Evolutionary conservation across 2,113 vertebrate genomes (phyloP).

Genomic region (Syngnathus typhle): DNA sequence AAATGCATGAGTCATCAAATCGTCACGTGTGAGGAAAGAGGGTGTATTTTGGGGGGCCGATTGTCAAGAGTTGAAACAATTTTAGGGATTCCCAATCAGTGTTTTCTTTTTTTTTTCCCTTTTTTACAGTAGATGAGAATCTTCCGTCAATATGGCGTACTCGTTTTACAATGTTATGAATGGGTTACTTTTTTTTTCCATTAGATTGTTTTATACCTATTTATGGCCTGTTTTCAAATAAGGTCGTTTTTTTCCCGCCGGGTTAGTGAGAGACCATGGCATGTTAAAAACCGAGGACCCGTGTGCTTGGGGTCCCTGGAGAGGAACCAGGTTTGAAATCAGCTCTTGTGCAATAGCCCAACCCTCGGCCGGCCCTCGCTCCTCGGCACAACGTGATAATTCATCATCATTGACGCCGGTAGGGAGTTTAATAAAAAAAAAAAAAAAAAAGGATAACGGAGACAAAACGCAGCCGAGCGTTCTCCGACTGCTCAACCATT

Average conservation of each 20-base stretch:
- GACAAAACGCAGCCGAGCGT: conserved; percentile 57
- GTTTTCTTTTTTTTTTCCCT: background rate
- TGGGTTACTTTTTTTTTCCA: background rate
- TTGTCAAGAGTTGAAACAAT: background rate
- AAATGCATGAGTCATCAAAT: conserved; percentile 72
- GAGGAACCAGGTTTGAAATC: conserved; percentile 23
- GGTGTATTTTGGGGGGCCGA: background rate
- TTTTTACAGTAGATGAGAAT: background rate
- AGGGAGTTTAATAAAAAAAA: conserved; percentile 39
- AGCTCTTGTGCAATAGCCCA: conserved; percentile 35
- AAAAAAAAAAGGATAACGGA: background rate
- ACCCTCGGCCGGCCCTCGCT: conserved; percentile 46
- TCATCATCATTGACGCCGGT: conserved; percentile 67
- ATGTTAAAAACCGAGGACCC: background rate
- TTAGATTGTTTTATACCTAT: background rate
- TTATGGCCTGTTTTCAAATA: background rate
- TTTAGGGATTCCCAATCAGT: background rate
- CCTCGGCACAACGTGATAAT: conserved; percentile 66
- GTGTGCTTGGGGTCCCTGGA: background rate
- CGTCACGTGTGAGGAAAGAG: conserved; percentile 50
- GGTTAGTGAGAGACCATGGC: background rate
- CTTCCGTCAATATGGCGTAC: background rate
- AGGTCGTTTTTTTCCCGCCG: background rate
- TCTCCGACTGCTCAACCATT: conserved; percentile 45
- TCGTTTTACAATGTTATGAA: too few species aligned